These are phyloP conservation scores for Spodoptera littoralis DNA, from an alignment of 2,888 invertebrate genomes.

Conservation along the genomic window DNA sequence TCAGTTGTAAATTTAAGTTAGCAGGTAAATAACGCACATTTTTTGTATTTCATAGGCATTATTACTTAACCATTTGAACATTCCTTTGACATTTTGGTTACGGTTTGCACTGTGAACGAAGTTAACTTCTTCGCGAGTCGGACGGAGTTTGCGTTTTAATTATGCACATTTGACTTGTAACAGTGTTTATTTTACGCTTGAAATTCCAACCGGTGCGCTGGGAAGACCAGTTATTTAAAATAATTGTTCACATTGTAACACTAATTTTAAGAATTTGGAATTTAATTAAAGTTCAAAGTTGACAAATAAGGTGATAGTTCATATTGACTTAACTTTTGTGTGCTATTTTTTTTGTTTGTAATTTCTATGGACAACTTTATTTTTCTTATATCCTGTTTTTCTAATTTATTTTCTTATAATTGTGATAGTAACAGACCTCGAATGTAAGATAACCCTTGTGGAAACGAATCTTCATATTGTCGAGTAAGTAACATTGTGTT, in stretches of 20 bases:
- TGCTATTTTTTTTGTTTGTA: conserved; percentile 81
- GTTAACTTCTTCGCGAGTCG: conserved; percentile 34
- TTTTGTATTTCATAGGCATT: conserved; percentile 86
- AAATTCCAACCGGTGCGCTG: conserved; percentile 53
- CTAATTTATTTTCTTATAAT: conserved; percentile 84
- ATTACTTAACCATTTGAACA: conserved; percentile 88
- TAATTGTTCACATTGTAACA: conserved; percentile 75
- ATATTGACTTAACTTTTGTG: conserved; percentile 83
- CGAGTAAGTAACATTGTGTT: conserved; percentile 72
- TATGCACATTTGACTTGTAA: conserved; percentile 32
- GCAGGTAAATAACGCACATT: conserved; percentile 86
- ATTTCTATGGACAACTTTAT: conserved; percentile 79
- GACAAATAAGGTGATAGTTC: conserved; percentile 85
- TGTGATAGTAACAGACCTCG: conserved; percentile 86
- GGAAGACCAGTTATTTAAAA: conserved; percentile 51
- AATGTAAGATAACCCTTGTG: conserved; percentile 80
- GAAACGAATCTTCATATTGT: conserved; percentile 80
- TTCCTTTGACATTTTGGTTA: conserved; percentile 87
- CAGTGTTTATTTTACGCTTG: conserved; percentile 38
- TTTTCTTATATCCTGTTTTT: conserved; percentile 81
- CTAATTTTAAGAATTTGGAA: conserved; percentile 84
- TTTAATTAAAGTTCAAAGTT: conserved; percentile 86
- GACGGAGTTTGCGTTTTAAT: conserved; percentile 33
- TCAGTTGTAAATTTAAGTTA: conserved; percentile 89
- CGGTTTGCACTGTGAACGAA: conserved; percentile 75